These are phyloP conservation scores for Mimumesa dahlbomi DNA, from an alignment of 2,888 invertebrate species.

Conservation along the genomic window DNA sequence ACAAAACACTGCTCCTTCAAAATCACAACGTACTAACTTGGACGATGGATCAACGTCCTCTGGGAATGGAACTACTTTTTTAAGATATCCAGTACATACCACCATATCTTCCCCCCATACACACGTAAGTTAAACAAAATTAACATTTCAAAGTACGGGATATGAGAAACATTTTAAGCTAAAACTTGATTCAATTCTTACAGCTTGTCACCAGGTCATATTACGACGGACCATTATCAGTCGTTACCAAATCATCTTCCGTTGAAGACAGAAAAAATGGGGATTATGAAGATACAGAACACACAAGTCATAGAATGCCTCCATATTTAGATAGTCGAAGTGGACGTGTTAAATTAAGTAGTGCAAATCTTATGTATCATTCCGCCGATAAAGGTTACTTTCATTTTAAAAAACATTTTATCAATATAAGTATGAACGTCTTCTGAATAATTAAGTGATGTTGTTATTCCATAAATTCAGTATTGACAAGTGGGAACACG, in stretches of 20 bases:
- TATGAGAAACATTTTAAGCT: not conserved
- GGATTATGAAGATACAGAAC: constrained; percentile 74
- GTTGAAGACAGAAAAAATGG: constrained; percentile 73
- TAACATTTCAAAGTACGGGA: constrained; percentile 5
- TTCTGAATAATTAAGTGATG: too few relatives aligned
- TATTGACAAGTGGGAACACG: constrained; percentile 80
- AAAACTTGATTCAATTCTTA: too few relatives aligned
- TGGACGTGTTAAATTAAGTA: constrained; percentile 71
- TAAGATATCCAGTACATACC: constrained; percentile 67
- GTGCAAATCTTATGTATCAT: constrained; percentile 76
- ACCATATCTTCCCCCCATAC: constrained; percentile 64
- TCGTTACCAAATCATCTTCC: constrained; percentile 68
- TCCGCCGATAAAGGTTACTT: constrained; percentile 74
- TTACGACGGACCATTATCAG: constrained; percentile 71
- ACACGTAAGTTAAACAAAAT: constrained; percentile 61
- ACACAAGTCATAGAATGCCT: constrained; percentile 69
- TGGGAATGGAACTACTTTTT: constrained; percentile 66
- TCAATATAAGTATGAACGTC: too few relatives aligned
- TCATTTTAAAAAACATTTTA: not conserved
- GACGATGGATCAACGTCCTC: constrained; percentile 68
- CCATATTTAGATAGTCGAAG: constrained; percentile 70
- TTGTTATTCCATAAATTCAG: constrained; percentile 54
- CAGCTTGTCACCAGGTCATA: constrained; percentile 72
- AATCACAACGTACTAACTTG: constrained; percentile 54
- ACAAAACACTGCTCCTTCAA: constrained; percentile 53